Evolutionary conservation across 2,888 invertebrate species (phyloP).

Genomic region (Megalurothrips usitatus): DNA sequence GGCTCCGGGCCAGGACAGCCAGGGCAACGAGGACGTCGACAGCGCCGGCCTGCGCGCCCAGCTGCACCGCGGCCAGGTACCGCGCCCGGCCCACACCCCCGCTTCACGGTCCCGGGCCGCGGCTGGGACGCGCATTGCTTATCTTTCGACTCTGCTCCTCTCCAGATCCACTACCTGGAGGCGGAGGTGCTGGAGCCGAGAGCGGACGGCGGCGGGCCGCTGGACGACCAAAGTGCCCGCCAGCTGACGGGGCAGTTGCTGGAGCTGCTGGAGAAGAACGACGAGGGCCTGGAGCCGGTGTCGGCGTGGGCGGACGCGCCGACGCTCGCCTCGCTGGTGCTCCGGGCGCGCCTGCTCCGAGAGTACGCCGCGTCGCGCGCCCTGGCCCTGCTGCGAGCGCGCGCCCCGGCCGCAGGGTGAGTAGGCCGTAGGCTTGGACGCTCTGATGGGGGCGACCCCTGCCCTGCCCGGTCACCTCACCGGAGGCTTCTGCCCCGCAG

Average conservation of each 20-base stretch:
- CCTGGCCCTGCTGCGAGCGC: neutral
- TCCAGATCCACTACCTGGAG: constrained; percentile 21
- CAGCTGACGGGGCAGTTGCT: neutral
- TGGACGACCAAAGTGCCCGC: constrained; percentile 7
- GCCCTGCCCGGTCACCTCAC: too few relatives aligned
- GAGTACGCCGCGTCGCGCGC: constrained; percentile 3
- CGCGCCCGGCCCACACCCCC: too few relatives aligned
- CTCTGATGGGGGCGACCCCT: too few relatives aligned
- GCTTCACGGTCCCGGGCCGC: too few relatives aligned
- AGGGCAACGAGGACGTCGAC: neutral
- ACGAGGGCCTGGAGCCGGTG: neutral
- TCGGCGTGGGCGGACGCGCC: neutral
- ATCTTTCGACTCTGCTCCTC: too few relatives aligned
- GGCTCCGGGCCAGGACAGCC: neutral
- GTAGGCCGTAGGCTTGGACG: neutral
- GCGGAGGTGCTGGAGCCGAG: constrained; percentile 2
- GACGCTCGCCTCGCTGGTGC: neutral
- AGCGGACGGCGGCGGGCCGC: neutral
- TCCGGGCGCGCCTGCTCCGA: neutral
- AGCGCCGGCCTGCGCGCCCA: neutral
- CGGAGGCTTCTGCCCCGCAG: neutral
- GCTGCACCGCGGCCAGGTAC: constrained; percentile 24
- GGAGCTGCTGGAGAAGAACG: constrained; percentile 4
- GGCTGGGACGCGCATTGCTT: too few relatives aligned
- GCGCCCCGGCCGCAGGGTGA: neutral